These are phyloP conservation scores for Terebella lapidaria DNA, from an alignment of 2,888 invertebrate genomes.

Conservation along the genomic window DNA sequence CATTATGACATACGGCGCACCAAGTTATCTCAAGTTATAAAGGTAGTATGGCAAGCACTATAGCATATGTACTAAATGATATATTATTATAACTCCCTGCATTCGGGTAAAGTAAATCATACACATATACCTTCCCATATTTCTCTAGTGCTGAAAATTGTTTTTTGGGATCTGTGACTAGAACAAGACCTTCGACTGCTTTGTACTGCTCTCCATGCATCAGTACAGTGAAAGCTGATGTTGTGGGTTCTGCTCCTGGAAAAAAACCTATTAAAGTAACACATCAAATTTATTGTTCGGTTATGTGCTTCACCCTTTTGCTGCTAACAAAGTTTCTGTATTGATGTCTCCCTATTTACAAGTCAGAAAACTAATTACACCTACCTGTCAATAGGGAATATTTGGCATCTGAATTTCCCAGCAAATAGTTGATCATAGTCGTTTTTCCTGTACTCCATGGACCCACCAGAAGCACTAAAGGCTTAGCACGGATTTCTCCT, in stretches of 20 bases:
- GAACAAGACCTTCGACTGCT: conserved; percentile 82
- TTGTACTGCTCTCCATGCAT: conserved; percentile 83
- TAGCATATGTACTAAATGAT: conserved; percentile 1
- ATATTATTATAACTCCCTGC: neutral
- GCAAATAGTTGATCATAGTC: conserved; percentile 84
- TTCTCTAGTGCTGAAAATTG: conserved; percentile 90
- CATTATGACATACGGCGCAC: no score
- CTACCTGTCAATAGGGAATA: conserved; percentile 65
- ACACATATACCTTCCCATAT: conserved; percentile 74
- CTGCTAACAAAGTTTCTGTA: no score
- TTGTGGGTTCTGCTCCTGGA: conserved; percentile 74
- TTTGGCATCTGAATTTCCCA: conserved; percentile 74
- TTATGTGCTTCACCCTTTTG: no score
- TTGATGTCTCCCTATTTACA: no score
- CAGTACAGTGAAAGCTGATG: conserved; percentile 58
- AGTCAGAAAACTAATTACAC: no score
- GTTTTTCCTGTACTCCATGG: conserved; percentile 97
- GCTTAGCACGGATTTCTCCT: conserved; percentile 91
- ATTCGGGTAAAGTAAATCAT: neutral
- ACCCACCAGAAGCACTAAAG: conserved; percentile 87
- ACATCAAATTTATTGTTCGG: no score
- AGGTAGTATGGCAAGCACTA: neutral
- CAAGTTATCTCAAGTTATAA: no score
- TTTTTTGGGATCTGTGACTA: conserved; percentile 78
- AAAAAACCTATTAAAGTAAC: neutral